Base-by-base conservation (phyloP, 2,888 invertebrate species). In the Panopea generosa region DNA sequence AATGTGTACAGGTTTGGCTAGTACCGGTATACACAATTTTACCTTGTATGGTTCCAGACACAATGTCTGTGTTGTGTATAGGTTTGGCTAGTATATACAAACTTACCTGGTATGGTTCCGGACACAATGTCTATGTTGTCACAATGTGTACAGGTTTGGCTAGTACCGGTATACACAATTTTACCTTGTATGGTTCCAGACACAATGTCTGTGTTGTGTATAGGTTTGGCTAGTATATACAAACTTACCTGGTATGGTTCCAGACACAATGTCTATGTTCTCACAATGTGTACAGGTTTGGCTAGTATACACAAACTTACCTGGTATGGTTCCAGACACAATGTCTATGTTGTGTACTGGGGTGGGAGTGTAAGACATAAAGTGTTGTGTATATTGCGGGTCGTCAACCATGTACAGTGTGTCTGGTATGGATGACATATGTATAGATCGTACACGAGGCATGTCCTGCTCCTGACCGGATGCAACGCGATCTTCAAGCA, bases 341-440 rank as follows among this genome's bases (percentile, higher is more conserved):
- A 90, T 89, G 80, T 92, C 92, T 1, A 91, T 90, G 20, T 87
- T 89, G 49, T 87, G 84, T 56, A 85, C 82, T 16, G 87, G 83
- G 24, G 86, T 75, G 11, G 77, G 77, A 20, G 65, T 77, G 61
- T 67, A 68, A 14, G 70, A 60, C 47, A 81, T 78, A 27, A 81
- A 82, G 40, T 85, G 83, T 20, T 88, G 85, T 57, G 84, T 61
- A 59, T 84, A 84, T 53, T 82, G 86, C 16, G 83, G 73, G 61
- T 95, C 95, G 62, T 95, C 95, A 60, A 95, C 94, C 98, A 98
- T 98, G 91, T 98, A 98, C 62, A 98, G 94, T 0, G 98, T 97
- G 93, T 98, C 98, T 0, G 98, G 98, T 90, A 98, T 97, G 74
- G 92, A 90, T 9, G 92, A 93, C 86, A 91, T 87, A 69, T 90